Evolutionary conservation across 1,140 invertebrate species (phyloP), one percentile per base, ranked within the genome.

Genomic region (Idris sp.): DNA sequence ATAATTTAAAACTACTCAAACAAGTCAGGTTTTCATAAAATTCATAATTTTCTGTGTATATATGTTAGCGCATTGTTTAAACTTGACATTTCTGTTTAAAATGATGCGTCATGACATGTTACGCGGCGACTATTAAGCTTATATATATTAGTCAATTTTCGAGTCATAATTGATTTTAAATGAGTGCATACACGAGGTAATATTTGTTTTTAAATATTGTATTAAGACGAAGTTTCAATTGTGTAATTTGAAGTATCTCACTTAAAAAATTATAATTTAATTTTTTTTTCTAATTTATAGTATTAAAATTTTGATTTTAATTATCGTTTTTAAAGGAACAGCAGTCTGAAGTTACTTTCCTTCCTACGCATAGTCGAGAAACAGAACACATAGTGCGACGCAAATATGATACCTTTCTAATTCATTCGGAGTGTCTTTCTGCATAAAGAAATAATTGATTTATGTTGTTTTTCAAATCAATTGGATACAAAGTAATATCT

Each of bases 331-430:
- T 10, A 53, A 33, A 53, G 40, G 59, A 64, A 33, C 44, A 31
- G 30, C 35, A 43, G 13, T 44, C 49, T 28, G 28, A 48, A 5
- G 43, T 74, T 79, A 83, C 82, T 84, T 85, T 84, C 83, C 81
- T 81, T 85, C 82, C 82, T 83, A 83, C 83, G 79, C 81, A n/a
- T n/a, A 68, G 36, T 3, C 54, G 6, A 43, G 35, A 58, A 53
- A 25, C 48, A 16, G 46, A 46, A 51, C 48, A n/a, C n/a, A n/a
- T n/a, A 44, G 8, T 59, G 38, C 33, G 28, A 44, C 44, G 74
- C 48, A 40, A 59, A 67, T 43, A 41, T 48, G 61, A 79, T 51
- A 75, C 81, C 84, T 83, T 84, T 84, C 81, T 68, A 68, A 68
- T 85, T 83, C 83, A 78, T 76, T 54, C 43, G 8, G 62, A 18